Conservation (phyloP, 2,113 vertebrate species). For the Pterocles burchelli region DNA sequence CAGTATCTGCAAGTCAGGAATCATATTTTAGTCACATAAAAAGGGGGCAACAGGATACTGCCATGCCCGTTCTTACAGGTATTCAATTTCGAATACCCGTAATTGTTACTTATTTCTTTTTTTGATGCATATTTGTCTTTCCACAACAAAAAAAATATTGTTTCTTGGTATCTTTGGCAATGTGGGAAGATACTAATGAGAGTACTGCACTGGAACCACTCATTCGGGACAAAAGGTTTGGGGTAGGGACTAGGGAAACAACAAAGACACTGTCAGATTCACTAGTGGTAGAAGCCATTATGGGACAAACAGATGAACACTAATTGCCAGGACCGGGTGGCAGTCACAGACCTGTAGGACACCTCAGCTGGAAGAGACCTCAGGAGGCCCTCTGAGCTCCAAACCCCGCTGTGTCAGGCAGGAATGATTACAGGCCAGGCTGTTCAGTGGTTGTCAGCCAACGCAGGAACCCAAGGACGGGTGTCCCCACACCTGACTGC, state of each 20-base stretch:
- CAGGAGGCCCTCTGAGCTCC: no score
- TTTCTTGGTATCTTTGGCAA: not conserved
- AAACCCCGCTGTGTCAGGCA: not conserved
- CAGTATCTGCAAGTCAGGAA: not conserved
- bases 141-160: not conserved
- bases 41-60: not conserved
- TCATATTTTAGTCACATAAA: not conserved
- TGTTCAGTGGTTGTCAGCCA: not conserved
- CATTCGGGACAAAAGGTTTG: not conserved
- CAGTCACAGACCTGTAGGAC: not conserved
- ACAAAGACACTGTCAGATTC: fast-evolving
- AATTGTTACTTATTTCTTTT: fast-evolving
- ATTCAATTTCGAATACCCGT: not conserved
- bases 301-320: not conserved
- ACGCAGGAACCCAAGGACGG: not conserved
- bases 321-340: not conserved
- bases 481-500: not conserved
- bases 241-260: not conserved
- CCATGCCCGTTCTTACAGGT: not conserved
- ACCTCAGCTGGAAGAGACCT: not conserved
- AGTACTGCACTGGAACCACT: not conserved
- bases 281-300: not conserved
- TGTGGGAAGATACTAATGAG: not conserved
- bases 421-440: fast-evolving
- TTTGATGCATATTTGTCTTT: not conserved